These are phyloP conservation scores for Alviniconcha strummeri DNA, from an alignment of 2,888 invertebrate genomes.

Conservation along the genomic window DNA sequence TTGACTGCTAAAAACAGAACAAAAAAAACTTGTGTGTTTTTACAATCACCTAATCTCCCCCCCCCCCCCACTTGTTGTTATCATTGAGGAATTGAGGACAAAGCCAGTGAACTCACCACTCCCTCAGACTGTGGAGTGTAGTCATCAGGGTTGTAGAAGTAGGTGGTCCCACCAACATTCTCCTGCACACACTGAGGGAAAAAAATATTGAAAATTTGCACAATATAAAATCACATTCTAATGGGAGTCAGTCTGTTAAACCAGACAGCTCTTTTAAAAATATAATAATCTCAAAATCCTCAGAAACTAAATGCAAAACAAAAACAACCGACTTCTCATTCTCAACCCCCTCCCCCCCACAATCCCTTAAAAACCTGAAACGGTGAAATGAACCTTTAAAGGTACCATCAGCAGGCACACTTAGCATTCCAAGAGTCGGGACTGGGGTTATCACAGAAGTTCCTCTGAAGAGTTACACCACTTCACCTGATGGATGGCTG, in stretches of 20 bases:
- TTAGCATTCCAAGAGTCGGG: no score
- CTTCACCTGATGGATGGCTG: conserved; percentile 55
- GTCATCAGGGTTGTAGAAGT: conserved; percentile 82
- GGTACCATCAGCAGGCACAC: no score
- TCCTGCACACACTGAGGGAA: conserved; percentile 59
- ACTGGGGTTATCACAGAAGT: no score
- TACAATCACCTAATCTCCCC: neutral
- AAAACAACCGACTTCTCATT: no score
- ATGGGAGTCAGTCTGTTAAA: neutral
- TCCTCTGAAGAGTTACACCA: neutral
- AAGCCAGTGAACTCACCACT: conserved; percentile 70
- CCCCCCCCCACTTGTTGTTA: neutral
- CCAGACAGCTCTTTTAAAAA: neutral
- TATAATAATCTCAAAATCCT: no score
- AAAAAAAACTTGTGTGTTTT: neutral
- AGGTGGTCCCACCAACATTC: conserved; percentile 89
- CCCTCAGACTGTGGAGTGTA: conserved; percentile 64
- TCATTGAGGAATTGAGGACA: no score
- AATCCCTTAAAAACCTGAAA: no score
- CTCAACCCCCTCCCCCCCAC: no score
- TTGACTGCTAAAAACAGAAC: neutral
- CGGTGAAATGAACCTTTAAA: no score
- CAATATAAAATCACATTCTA: no score
- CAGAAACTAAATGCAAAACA: no score
- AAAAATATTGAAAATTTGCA: neutral